phyloP scores from a whole-genome alignment of 2,113 vertebrate genomes.

The Aphelocoma coerulescens region DNA sequence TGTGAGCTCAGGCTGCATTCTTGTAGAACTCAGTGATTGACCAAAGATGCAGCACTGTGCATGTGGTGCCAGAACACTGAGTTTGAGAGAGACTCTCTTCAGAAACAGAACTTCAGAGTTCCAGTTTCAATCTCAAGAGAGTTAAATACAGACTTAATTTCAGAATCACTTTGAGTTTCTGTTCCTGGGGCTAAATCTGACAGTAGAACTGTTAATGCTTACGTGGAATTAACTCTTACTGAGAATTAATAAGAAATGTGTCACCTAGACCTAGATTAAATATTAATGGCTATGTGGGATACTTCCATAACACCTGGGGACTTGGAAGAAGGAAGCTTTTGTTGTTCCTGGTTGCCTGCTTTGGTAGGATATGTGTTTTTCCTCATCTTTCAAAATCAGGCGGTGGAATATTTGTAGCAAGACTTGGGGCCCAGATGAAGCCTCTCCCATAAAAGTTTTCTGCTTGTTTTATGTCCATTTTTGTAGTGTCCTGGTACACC shows the following conservation, averaged over 20 bases:
- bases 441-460: not conserved
- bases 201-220: not conserved
- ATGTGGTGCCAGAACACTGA: not conserved
- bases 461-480: fast-evolving
- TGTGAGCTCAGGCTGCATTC: not conserved
- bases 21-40: not conserved
- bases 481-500: slow-evolving; percentile 81
- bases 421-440: not conserved
- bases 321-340: not conserved
- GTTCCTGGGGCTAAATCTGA: not conserved
- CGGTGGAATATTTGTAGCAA: not conserved
- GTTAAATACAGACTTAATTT: not conserved
- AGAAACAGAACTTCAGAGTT: not conserved
- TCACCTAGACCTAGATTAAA: not conserved
- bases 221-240: not conserved
- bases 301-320: not conserved
- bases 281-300: not conserved
- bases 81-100: not conserved
- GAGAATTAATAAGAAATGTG: not conserved
- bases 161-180: not conserved
- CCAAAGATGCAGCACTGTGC: not conserved
- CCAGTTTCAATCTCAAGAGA: not conserved
- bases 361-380: not conserved
- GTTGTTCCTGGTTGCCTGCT: not conserved
- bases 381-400: not conserved